A percentile compares a stretch with the other conserved stretches of the same genome.
Evolutionary conservation across 2,797 vertebrate genomes (phyloP).

Genomic region (Eremophila alpestris): DNA sequence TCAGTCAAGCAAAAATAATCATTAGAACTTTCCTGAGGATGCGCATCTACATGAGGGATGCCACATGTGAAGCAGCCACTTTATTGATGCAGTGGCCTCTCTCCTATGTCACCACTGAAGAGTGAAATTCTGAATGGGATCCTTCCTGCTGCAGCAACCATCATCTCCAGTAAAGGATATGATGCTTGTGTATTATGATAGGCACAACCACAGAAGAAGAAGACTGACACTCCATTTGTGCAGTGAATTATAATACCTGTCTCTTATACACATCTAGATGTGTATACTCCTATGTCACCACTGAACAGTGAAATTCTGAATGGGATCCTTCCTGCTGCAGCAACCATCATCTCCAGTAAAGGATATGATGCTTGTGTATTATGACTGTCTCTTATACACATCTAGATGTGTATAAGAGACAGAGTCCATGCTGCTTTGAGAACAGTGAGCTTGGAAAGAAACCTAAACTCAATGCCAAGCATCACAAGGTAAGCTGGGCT

Average conservation of each 20-base stretch:
- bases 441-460: background rate
- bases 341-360: no score
- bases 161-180: background rate
- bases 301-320: no score
- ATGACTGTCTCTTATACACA: no score
- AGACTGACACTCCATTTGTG: background rate
- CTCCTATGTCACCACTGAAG: background rate
- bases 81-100: background rate
- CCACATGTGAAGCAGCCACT: background rate
- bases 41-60: background rate
- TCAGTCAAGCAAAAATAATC: background rate
- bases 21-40: background rate
- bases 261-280: no score
- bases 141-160: background rate
- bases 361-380: no score
- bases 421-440: rapidly evolving
- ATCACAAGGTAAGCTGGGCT: background rate
- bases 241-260: background rate
- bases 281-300: no score
- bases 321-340: no score
- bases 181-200: background rate
- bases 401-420: no score
- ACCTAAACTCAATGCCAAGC: background rate
- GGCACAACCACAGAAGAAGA: background rate
- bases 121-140: background rate